Percentiles rank a stretch among this genome's conserved stretches.
phyloP scores from a whole-genome alignment of 2,888 invertebrate genomes.

The Emesis furor region DNA sequence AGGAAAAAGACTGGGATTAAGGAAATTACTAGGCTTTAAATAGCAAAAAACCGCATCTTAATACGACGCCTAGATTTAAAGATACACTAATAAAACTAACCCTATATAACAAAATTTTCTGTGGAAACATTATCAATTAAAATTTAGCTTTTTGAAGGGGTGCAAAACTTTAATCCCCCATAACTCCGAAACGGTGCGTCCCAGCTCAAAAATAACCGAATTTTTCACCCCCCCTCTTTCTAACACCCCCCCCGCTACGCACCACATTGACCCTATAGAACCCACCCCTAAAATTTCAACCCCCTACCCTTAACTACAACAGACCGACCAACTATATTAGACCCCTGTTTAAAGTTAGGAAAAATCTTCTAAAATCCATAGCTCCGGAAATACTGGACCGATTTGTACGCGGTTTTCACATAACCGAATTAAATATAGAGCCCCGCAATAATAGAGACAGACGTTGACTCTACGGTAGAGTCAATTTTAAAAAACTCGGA shows the following conservation, averaged over 20 bases:
- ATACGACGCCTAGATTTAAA: too few species aligned
- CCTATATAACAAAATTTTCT: too few species aligned
- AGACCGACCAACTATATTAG: neutral
- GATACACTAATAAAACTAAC: too few species aligned
- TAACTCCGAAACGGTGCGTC: neutral
- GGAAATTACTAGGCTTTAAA: too few species aligned
- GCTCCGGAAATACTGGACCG: neutral
- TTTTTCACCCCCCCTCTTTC: neutral
- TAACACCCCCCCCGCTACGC: neutral
- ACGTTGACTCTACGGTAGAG: neutral
- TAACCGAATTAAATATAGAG: neutral
- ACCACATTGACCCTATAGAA: neutral
- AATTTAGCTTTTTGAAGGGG: too few species aligned
- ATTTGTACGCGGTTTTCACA: neutral
- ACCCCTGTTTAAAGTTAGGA: neutral
- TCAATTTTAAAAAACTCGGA: neutral
- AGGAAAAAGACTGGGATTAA: too few species aligned
- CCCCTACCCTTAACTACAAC: neutral
- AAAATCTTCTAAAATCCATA: neutral
- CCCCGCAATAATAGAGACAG: neutral
- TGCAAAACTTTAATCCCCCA: neutral
- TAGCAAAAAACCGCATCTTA: too few species aligned
- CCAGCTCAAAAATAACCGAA: neutral
- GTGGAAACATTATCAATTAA: too few species aligned
- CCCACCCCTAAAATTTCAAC: neutral